Evolutionary conservation across 2,888 invertebrate genomes (phyloP), one percentile per base, ranked within the genome.

Genomic region (Acheta domesticus): DNA sequence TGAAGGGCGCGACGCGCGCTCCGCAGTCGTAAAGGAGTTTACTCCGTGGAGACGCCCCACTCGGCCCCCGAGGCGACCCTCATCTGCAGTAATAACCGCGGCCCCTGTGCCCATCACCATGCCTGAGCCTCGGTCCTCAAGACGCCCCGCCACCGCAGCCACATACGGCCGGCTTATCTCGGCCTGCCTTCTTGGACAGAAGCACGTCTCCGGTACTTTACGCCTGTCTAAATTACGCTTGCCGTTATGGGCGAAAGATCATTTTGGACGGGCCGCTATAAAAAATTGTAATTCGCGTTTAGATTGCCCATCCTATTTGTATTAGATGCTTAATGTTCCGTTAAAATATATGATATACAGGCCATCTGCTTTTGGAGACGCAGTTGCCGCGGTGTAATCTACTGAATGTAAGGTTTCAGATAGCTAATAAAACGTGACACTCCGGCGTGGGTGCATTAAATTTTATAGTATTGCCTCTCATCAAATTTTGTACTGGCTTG

Each of bases 271-370:
- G 16, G n/a, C 16, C 62, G 62, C 62, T 62, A 62, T 62, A 62
- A 62, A 62, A 62, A 62, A 62, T 36, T 62, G 62, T 62, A 12
- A 62, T 62, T 62, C 16, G n/a, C 62, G 16, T 62, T 62, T n/a
- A 62, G 14, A 62, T 62, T 19, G 14, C 62, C 62, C n/a, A 62
- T 62, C 62, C 62, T 62, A 62, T 62, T 62, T 62, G 62, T 62
- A 62, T 62, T 62, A 62, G 62, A 62, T 62, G 62, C n/a, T 62
- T 62, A 62, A 62, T 62, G 62, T 62, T 62, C n/a, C 62, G 62
- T 62, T 62, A 62, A 62, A 62, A 62, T 62, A 62, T 62, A 62
- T 62, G 62, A 62, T 62, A n/a, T n/a, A 62, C 62, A 62, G 62
- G 16, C n/a, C 62, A 62, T n/a, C 16, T 19, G 62, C 62, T 19